These are phyloP conservation scores for Bilobella aurantiaca DNA, from an alignment of 1,140 invertebrate species.

Conservation along the genomic window DNA sequence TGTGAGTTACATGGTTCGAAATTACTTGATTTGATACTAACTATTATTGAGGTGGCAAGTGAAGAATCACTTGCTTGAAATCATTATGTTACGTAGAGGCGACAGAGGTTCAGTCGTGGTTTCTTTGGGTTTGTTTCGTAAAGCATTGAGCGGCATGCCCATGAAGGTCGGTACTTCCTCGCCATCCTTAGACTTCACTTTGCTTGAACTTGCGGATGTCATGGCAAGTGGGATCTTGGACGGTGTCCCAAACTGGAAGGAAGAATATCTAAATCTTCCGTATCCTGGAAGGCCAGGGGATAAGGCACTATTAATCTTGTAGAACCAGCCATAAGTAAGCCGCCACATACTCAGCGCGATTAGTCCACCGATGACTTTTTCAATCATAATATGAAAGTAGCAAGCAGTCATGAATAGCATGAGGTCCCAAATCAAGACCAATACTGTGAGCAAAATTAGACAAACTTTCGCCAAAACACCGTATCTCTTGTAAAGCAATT, in stretches of 20 bases:
- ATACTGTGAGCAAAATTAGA: slow-evolving; percentile 65
- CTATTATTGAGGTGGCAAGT: too few species aligned
- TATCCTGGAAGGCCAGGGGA: slow-evolving; percentile 61
- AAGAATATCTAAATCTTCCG: slow-evolving; percentile 61
- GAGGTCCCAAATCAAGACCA: slow-evolving; percentile 81
- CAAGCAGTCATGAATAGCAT: slow-evolving; percentile 85
- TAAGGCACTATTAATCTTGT: slow-evolving; percentile 44
- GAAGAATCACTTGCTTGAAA: slow-evolving; percentile 16
- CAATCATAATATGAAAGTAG: slow-evolving; percentile 89
- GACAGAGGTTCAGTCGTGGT: background rate
- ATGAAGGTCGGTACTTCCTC: slow-evolving; percentile 52
- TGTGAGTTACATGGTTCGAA: too few species aligned
- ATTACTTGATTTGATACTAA: too few species aligned
- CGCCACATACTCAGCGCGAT: slow-evolving; percentile 83
- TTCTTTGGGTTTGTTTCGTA: slow-evolving; percentile 33
- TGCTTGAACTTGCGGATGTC: background rate
- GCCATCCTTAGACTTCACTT: background rate
- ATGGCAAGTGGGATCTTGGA: background rate
- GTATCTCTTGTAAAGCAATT: slow-evolving; percentile 59
- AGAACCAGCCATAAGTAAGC: slow-evolving; percentile 78
- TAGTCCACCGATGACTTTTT: slow-evolving; percentile 80
- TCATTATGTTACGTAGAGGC: background rate
- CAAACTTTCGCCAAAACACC: slow-evolving; percentile 70
- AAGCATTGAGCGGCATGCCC: slow-evolving; percentile 59
- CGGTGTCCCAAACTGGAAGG: background rate